These are phyloP conservation scores for Tortricodes alternella DNA, from an alignment of 2,888 invertebrate genomes.

Conservation along the genomic window DNA sequence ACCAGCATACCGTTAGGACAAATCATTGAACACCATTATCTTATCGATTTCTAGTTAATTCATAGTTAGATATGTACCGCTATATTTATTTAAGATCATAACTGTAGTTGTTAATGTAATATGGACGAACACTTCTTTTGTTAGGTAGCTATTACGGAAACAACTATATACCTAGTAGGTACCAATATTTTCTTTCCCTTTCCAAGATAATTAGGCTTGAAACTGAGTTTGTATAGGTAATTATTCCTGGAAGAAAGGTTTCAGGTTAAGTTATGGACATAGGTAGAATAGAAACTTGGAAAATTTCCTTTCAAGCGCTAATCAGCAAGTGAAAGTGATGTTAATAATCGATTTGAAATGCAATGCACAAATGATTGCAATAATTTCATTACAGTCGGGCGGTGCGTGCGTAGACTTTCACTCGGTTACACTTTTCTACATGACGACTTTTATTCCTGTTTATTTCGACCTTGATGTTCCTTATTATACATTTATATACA, in stretches of 20 bases:
- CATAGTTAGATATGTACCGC: background rate
- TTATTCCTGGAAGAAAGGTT: background rate
- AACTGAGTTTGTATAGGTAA: too few relatives aligned
- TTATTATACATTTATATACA: too few relatives aligned
- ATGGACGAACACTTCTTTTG: too few relatives aligned
- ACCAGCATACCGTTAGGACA: constrained; percentile 23
- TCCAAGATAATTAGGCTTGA: too few relatives aligned
- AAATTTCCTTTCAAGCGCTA: constrained; percentile 24
- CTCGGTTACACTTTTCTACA: constrained; percentile 53
- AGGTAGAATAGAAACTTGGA: background rate
- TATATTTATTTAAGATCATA: too few relatives aligned
- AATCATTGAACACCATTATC: constrained; percentile 24
- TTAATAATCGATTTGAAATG: constrained; percentile 53
- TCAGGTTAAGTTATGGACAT: background rate
- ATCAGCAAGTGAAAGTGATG: constrained; percentile 53
- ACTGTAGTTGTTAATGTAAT: too few relatives aligned
- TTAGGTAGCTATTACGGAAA: too few relatives aligned
- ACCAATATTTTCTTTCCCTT: too few relatives aligned
- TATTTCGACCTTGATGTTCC: too few relatives aligned
- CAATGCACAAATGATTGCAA: constrained; percentile 63
- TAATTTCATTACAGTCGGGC: constrained; percentile 58
- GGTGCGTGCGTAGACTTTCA: constrained; percentile 66
- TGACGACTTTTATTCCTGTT: too few relatives aligned
- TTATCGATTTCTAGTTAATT: constrained; percentile 19
- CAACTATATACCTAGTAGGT: too few relatives aligned